A percentile compares a stretch with the other conserved stretches of the same genome.
Conservation (phyloP, 2,113 vertebrate genomes). For the Rallus limicola region DNA sequence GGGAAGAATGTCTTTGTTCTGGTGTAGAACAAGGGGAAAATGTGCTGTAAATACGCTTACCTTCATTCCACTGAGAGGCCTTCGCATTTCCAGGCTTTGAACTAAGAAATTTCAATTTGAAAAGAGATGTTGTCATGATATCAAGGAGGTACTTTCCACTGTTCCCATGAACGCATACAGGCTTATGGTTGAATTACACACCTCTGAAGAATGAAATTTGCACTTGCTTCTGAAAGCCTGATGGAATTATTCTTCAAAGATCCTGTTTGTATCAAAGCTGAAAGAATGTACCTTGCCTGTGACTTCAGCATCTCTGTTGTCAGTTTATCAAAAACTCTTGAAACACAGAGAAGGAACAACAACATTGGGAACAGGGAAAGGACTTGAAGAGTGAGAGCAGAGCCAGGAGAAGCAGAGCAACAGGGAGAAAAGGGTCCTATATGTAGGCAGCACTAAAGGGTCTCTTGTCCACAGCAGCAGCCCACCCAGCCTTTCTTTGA, state of each 20-base stretch:
- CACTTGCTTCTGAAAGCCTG: not conserved
- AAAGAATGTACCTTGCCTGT: not conserved
- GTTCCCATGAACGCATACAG: not conserved
- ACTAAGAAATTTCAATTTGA: not conserved
- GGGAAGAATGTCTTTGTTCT: not conserved
- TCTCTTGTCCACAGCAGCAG: not conserved
- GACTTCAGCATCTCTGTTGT: not conserved
- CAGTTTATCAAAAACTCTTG: not conserved
- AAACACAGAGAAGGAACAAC: not conserved
- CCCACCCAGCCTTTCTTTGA: not conserved
- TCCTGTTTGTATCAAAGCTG: not conserved
- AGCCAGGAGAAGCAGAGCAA: not conserved
- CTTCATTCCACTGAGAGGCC: not conserved
- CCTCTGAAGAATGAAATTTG: conserved; percentile 40
- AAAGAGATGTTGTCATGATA: not conserved
- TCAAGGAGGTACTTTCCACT: not conserved
- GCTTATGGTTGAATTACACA: not conserved
- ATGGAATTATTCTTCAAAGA: conserved; percentile 45
- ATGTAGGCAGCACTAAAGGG: not conserved
- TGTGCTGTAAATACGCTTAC: not conserved
- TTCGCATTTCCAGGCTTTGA: not conserved
- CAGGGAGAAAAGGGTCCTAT: not conserved
- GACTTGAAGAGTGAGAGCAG: not conserved
- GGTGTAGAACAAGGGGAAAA: not conserved
- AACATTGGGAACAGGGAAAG: not conserved